Conservation (phyloP, 1,140 invertebrate genomes). For the Drosophila saltans region DNA sequence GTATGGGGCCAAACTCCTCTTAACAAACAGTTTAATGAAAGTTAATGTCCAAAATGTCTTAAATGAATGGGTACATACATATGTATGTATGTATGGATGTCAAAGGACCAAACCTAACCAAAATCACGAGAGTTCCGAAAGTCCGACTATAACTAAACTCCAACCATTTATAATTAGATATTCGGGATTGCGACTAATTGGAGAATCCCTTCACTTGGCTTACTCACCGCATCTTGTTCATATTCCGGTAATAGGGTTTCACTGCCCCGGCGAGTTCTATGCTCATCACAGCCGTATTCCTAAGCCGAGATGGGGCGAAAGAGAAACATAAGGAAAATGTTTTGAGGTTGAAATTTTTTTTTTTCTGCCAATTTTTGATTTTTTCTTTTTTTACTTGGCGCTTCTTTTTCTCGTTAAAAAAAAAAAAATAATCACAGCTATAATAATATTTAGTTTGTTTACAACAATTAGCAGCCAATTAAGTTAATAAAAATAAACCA, state of each 20-base stretch:
- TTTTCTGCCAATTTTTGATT: constrained; percentile 15
- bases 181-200: neutral
- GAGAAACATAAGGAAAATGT: constrained; percentile 55
- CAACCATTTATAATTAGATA: neutral
- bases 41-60: too few species aligned
- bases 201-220: constrained; percentile 14
- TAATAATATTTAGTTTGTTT: constrained; percentile 26
- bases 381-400: constrained; percentile 11
- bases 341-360: constrained; percentile 24
- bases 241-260: constrained; percentile 88
- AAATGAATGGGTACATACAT: too few species aligned
- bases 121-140: too few species aligned
- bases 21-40: too few species aligned
- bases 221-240: constrained; percentile 88
- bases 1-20: too few species aligned
- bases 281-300: constrained; percentile 86
- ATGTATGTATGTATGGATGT: too few species aligned
- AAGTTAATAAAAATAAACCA: constrained; percentile 55
- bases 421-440: neutral
- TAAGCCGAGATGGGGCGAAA: constrained; percentile 64
- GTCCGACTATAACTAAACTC: neutral
- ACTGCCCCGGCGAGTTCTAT: constrained; percentile 86
- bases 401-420: constrained; percentile 8
- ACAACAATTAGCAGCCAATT: constrained; percentile 73
- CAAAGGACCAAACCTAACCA: too few species aligned